Evolutionary conservation across 2,797 vertebrate genomes (phyloP), one percentile per base, ranked within the genome.

Genomic region (Aphelocoma californica): DNA sequence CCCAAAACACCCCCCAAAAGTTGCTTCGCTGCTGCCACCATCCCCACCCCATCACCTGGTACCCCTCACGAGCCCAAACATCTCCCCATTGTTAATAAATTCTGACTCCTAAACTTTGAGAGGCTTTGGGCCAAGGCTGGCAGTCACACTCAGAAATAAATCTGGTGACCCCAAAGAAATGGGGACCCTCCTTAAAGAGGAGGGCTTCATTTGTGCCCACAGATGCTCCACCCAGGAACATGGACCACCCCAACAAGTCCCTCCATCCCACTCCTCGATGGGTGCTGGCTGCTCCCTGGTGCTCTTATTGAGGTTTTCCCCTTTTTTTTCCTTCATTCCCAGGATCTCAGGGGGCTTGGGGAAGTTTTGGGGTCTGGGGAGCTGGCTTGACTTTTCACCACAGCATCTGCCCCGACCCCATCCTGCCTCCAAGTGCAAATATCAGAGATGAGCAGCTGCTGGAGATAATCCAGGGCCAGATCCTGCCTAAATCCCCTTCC

Each of bases 191-290:
- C 47, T 48, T 61, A 28, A 12, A 4, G 16, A 21, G 14, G 28
- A 10, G 32, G 3, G 1, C 2, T 18, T 6, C 5, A 0, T 34
- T 48, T 11, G 1, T 14, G 34, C 47, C 53, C 12, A 1, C 4
- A 9, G 15, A 7, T n/a, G 15, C 26, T 62, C 25, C 16, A 36
- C 28, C 7, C 5, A 14, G 56, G 61, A 44, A 8, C 31, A 16
- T 1, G 1, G 29, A 17, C 2, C 66, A 44, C 23, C 62, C 47
- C 75, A 36, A 6, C 7, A 31, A 28, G 25, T 3, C 1, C 42
- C 31, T 45, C 50, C 6, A 5, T 75, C 31, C 53, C 31, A 3
- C 44, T 38, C 5, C n/a, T 17, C 2, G 0, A 1, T 14, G 12
- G 38, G 8, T 8, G 9, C 72, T 38, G 18, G 24, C 57, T 65